phyloP scores from a whole-genome alignment of 2,113 vertebrate species.

The Choloepus hoffmanni region DNA sequence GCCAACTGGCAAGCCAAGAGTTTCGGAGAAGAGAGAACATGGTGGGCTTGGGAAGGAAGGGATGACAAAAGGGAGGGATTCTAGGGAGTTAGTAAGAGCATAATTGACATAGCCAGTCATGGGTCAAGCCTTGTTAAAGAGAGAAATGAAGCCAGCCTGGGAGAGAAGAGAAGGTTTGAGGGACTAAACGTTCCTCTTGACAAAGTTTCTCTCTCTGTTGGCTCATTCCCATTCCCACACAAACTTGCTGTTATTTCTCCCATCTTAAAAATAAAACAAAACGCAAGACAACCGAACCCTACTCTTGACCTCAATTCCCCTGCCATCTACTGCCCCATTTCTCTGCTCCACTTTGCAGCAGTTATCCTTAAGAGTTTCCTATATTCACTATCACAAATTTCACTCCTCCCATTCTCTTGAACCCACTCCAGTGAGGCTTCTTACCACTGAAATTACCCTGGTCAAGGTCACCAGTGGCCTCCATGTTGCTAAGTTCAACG shows the following conservation, averaged over 20 bases:
- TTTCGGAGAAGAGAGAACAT: slow-evolving; percentile 38
- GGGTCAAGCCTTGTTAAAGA: neutral
- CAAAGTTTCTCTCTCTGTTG: neutral
- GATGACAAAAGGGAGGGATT: neutral
- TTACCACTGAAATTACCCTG: neutral
- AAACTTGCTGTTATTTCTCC: neutral
- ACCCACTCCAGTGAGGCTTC: neutral
- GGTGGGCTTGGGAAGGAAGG: neutral
- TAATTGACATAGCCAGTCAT: neutral
- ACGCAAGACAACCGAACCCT: neutral
- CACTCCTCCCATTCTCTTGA: neutral
- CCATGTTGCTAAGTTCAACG: neutral
- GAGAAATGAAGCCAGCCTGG: neutral
- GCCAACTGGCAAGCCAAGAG: slow-evolving; percentile 38
- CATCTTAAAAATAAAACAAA: neutral
- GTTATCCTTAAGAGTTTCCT: neutral
- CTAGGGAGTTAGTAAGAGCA: neutral
- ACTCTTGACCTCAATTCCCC: neutral
- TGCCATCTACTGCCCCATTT: neutral
- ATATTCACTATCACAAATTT: neutral
- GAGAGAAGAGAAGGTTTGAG: neutral
- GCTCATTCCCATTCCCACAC: neutral
- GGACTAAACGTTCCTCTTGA: neutral
- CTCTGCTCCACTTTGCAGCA: slow-evolving; percentile 11
- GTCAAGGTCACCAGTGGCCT: neutral